Conservation (phyloP, 2,888 invertebrate species). For the Tenthredo scrophulariae region DNA sequence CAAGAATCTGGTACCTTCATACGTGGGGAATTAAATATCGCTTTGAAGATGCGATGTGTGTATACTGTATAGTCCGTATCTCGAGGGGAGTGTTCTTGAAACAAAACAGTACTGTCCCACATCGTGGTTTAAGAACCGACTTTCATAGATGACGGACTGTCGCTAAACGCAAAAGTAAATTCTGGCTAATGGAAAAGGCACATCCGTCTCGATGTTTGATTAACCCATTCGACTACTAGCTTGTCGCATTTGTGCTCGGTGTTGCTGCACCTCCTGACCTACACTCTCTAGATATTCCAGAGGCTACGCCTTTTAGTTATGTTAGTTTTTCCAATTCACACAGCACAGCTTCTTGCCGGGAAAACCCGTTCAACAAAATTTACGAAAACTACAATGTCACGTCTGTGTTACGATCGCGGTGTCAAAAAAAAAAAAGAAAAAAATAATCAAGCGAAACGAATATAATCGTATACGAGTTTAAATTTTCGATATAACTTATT, state of each 20-base stretch:
- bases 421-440: not conserved
- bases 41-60: not conserved
- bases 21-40: conserved; percentile 14
- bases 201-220: conserved; percentile 72
- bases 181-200: conserved; percentile 76
- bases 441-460: not conserved
- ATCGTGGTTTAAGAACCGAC: conserved; percentile 59
- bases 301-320: not conserved
- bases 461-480: not conserved
- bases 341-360: not conserved
- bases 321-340: conserved; percentile 25
- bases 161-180: conserved; percentile 77
- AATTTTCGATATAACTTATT: too few relatives aligned
- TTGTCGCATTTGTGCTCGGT: conserved; percentile 47
- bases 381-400: not conserved
- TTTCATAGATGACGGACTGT: conserved; percentile 75
- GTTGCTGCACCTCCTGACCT: conserved; percentile 73
- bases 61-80: not conserved
- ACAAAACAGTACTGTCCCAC: conserved; percentile 45
- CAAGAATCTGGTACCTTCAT: not conserved
- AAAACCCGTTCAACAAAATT: not conserved
- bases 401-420: not conserved
- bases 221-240: conserved; percentile 64
- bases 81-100: not conserved
- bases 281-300: conserved; percentile 66